Evolutionary conservation across 2,888 invertebrate genomes (phyloP).

Genomic region (Xestia rhomboidea): DNA sequence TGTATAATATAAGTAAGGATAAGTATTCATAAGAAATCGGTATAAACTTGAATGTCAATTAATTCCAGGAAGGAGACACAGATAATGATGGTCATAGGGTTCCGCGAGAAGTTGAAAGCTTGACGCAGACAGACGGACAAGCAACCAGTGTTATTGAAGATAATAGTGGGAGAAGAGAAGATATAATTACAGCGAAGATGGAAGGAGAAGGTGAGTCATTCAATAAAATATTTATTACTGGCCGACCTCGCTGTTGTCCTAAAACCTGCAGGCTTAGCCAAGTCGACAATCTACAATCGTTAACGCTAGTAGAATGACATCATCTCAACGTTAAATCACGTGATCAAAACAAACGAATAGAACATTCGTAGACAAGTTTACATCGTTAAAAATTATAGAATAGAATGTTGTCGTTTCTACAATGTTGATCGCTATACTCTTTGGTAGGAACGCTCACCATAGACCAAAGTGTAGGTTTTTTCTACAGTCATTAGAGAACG

Average conservation of each 20-base stretch:
- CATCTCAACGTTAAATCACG: too few relatives aligned
- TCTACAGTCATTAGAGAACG: too few relatives aligned
- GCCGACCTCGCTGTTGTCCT: not conserved
- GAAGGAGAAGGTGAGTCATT: conserved; percentile 26
- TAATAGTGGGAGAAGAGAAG: conserved; percentile 19
- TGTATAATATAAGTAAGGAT: not conserved
- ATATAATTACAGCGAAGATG: conserved; percentile 21
- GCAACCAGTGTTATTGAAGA: not conserved
- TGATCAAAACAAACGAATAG: too few relatives aligned
- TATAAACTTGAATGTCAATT: not conserved
- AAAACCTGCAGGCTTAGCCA: too few relatives aligned
- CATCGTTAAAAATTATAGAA: too few relatives aligned
- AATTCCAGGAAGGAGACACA: conserved; percentile 55
- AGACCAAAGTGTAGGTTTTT: too few relatives aligned
- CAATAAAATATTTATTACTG: not conserved
- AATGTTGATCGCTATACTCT: too few relatives aligned
- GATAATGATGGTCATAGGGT: conserved; percentile 56
- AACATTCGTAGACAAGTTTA: too few relatives aligned
- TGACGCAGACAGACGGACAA: conserved; percentile 14
- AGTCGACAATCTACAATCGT: too few relatives aligned
- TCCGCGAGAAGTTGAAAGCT: conserved; percentile 17
- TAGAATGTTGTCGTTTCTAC: too few relatives aligned
- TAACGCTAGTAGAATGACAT: too few relatives aligned
- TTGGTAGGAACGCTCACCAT: too few relatives aligned
- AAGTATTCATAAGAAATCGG: not conserved